Evolutionary conservation across 2,113 vertebrate genomes (phyloP), one percentile per base, ranked within the genome.

Genomic region (Misgurnus mizolepis): DNA sequence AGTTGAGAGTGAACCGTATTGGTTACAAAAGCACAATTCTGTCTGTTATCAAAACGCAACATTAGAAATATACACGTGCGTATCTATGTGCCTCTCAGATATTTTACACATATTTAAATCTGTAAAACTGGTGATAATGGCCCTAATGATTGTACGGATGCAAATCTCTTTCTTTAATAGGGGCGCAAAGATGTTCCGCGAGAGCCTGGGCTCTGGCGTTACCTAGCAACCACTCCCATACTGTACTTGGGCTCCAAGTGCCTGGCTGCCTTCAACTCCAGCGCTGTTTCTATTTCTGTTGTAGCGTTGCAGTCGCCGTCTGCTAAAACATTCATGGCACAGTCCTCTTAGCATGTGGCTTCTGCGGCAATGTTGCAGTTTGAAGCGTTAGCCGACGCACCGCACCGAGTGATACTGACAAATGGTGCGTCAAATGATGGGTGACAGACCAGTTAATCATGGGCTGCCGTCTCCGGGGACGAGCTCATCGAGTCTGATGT

Each of bases 261-360:
- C 62, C 65, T 65, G 39, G 53, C 34, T 40, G 45, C 75, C 22
- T 65, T 45, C 55, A 65, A 76, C 68, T 83, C 81, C 60, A 56
- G 62, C 68, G 76, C 65, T 83, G 76, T 75, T 78, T 68, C 82
- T 82, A 80, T 86, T 82, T 84, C 62, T 71, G 85, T 83, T 50
- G 79, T 43, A 56, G 71, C 73, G 67, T 50, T 74, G 76, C 79
- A 69, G 79, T 82, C 72, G 60, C 67, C 45, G 71, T 74, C 76
- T 84, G 82, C 77, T 86, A 71, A 86, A 86, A 86, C 85, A 86
- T 86, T 86, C 80, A 86, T 84, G 70, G 45, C 76, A 60, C 66
- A 66, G 79, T 77, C 78, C 76, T 81, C 62, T 77, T 77, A 67
- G 62, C 75, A 66, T 77, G 74, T 66, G 74, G 45, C 62, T 50